phyloP scores from a whole-genome alignment of 2,113 vertebrate genomes.

The Trichechus manatus region DNA sequence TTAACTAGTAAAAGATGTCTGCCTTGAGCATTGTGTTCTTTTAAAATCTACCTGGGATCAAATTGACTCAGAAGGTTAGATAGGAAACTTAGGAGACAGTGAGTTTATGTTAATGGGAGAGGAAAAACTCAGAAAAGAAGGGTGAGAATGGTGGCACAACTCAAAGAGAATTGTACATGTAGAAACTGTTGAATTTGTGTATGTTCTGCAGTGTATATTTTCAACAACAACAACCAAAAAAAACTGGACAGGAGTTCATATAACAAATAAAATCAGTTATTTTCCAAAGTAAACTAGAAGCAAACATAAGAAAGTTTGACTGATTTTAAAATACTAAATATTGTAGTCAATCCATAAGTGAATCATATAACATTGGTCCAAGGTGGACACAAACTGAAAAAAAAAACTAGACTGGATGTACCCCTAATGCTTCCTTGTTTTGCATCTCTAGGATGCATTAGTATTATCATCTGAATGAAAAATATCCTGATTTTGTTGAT shows the following conservation, averaged over 20 bases:
- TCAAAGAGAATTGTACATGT: too few species aligned
- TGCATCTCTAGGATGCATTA: not conserved
- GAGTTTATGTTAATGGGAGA: too few species aligned
- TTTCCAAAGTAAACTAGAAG: not conserved
- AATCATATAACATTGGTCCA: not conserved
- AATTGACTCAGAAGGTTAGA: too few species aligned
- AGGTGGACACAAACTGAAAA: not conserved
- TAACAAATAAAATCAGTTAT: constrained; percentile 37
- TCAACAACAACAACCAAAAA: too few species aligned
- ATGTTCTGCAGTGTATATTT: too few species aligned
- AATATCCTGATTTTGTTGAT: not conserved
- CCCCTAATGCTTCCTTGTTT: not conserved
- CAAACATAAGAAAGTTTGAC: constrained; percentile 16
- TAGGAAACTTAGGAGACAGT: too few species aligned
- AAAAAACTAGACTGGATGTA: not conserved
- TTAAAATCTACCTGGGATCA: too few species aligned
- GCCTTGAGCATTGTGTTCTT: too few species aligned
- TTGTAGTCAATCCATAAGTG: not conserved
- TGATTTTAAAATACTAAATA: constrained; percentile 15
- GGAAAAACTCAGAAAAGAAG: too few species aligned
- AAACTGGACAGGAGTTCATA: not conserved
- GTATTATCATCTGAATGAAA: not conserved
- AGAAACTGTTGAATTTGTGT: too few species aligned
- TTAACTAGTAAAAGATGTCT: too few species aligned
- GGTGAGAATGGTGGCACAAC: too few species aligned